These are phyloP conservation scores for Nipponacmea schrenckii DNA, from an alignment of 2,888 invertebrate genomes.

Conservation along the genomic window DNA sequence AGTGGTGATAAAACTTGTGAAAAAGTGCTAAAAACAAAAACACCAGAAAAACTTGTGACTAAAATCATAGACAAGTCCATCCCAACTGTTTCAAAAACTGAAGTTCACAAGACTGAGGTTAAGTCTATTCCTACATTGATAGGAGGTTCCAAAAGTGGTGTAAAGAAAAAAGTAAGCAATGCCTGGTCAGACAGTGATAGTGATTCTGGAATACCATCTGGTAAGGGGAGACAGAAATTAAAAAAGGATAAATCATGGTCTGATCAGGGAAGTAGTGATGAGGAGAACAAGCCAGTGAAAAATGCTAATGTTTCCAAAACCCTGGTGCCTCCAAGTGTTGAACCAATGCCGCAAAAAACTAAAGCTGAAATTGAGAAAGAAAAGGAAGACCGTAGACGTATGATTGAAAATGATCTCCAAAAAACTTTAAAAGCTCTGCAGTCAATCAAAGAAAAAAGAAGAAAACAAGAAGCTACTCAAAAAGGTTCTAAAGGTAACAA, in stretches of 20 bases:
- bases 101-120: neutral
- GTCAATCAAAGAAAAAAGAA: constrained; percentile 1
- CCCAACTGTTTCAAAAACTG: neutral
- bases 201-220: neutral
- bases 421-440: neutral
- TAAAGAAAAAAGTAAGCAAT: neutral
- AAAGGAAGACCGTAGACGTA: constrained; percentile 6
- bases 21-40: neutral
- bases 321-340: neutral
- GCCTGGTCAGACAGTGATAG: neutral
- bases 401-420: neutral
- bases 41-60: neutral
- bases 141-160: neutral
- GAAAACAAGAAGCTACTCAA: neutral
- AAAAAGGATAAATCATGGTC: neutral
- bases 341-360: neutral
- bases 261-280: constrained; percentile 27
- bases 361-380: constrained; percentile 12
- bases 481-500: neutral
- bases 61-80: neutral
- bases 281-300: constrained; percentile 14
- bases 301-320: constrained; percentile 1
- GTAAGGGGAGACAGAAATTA: neutral
- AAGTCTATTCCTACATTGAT: neutral
- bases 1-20: neutral